Evolutionary conservation across 2,888 invertebrate genomes (phyloP), one percentile per base, ranked within the genome.

Genomic region (Gymnoscelis rufifasciata): DNA sequence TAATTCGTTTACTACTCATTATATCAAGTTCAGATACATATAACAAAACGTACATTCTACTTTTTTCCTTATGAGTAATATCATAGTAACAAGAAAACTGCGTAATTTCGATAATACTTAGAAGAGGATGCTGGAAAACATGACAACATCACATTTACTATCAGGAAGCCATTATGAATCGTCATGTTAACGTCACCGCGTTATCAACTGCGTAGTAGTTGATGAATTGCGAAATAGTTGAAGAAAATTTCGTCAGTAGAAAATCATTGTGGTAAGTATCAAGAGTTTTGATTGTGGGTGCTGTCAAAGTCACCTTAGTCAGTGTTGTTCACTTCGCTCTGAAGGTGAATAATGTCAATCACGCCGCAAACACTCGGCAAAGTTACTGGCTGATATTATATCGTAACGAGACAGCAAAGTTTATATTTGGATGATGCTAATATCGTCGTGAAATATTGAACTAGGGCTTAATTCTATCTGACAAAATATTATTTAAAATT

Each of bases 271-370:
- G n/a, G 19, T 5, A 19, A 19, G 19, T 19, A 19, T 3, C 19
- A n/a, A n/a, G n/a, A n/a, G n/a, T 19, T 19, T 19, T 19, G 19
- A 3, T 19, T 19, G 56, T 67, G 56, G 64, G 71, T 68, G 75
- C 62, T 70, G 67, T n/a, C 66, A 75, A 75, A 66, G 77, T 78
- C 74, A 77, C 73, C 73, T 69, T 47, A 58, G 62, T n/a, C n/a
- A 5, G 19, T 66, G 70, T 71, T 67, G 67, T 74, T 71, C 63
- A 64, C 61, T 19, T 6, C 56, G 59, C 44, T 15, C 28, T 60
- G 56, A 67, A 73, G 71, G 71, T 70, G 70, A 71, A 56, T 56
- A 47, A 58, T 64, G 73, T 67, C 66, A 64, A 68, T 64, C 67
- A 57, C 51, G 50, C 48, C 56, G 54, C 54, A 56, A 60, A 57